Percentiles rank a stretch among this genome's conserved stretches.
Evolutionary conservation across 1,140 invertebrate species (phyloP).

Genomic region (Drosophila truncata): DNA sequence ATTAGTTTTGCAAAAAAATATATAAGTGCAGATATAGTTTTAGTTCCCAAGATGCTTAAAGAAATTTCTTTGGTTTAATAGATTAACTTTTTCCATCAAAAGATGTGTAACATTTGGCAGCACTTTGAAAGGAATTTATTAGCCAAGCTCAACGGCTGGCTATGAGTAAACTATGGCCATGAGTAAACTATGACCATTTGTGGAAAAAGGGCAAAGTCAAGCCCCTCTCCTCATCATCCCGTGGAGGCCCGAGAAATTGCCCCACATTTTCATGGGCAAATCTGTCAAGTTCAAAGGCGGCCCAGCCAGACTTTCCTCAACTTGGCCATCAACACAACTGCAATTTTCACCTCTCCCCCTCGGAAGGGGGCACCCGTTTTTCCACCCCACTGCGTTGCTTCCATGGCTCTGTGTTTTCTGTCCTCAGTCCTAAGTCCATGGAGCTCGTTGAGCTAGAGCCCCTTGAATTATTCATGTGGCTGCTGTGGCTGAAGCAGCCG

Average conservation of each 20-base stretch:
- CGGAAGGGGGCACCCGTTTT: background rate
- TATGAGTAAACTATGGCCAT: slow-evolving; percentile 22
- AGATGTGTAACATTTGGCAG: slow-evolving; percentile 17
- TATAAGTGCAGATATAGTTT: background rate
- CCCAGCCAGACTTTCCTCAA: slow-evolving; percentile 33
- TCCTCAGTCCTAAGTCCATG: slow-evolving; percentile 15
- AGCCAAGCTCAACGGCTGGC: slow-evolving; percentile 24
- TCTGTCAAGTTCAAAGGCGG: slow-evolving; percentile 54
- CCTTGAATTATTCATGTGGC: slow-evolving; percentile 61
- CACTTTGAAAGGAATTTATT: slow-evolving; percentile 25
- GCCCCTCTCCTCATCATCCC: background rate
- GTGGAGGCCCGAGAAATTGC: slow-evolving; percentile 1
- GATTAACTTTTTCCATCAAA: slow-evolving; percentile 1
- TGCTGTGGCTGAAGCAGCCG: slow-evolving; percentile 36
- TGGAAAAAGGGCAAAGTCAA: background rate
- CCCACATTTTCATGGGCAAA: slow-evolving; percentile 45
- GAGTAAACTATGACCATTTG: slow-evolving; percentile 28
- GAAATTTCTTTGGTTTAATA: background rate
- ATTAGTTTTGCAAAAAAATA: background rate
- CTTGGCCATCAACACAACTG: slow-evolving; percentile 22
- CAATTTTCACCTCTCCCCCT: slow-evolving; percentile 5
- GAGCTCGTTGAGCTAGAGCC: slow-evolving; percentile 36
- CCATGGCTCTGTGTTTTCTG: slow-evolving; percentile 8
- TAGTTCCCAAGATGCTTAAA: background rate
- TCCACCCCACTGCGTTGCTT: background rate